These are phyloP conservation scores for Argya squamiceps DNA, from an alignment of 2,797 vertebrate genomes.

Conservation along the genomic window DNA sequence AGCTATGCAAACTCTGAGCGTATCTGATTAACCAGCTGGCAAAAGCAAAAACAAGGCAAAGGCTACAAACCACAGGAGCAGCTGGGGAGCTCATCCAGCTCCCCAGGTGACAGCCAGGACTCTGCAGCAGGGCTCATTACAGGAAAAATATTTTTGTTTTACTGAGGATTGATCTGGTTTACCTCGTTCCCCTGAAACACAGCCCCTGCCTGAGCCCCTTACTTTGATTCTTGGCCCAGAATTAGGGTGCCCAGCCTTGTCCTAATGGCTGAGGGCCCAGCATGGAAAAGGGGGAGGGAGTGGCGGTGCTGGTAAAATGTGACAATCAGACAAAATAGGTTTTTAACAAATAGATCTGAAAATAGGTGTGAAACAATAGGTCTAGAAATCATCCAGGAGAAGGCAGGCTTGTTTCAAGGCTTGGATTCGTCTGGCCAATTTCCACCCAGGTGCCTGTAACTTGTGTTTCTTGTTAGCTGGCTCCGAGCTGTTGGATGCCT, in stretches of 20 bases:
- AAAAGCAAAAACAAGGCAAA: neutral
- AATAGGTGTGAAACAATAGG: neutral
- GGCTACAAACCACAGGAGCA: neutral
- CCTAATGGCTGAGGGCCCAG: neutral
- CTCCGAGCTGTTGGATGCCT: neutral
- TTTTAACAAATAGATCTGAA: neutral
- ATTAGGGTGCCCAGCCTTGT: neutral
- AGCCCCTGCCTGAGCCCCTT: neutral
- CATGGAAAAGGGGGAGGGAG: rapidly evolving
- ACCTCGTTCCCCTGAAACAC: neutral
- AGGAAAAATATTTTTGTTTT: neutral
- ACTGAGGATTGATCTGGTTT: neutral
- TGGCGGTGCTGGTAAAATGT: neutral
- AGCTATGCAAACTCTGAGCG: neutral
- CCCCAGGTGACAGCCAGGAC: neutral
- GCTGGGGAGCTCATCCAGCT: neutral
- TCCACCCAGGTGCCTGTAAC: neutral
- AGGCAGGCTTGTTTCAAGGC: neutral
- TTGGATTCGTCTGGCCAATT: neutral
- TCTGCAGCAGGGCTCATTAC: neutral
- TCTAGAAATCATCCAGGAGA: neutral
- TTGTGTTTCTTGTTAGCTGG: conserved; percentile 28
- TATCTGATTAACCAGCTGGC: neutral
- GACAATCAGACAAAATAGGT: neutral
- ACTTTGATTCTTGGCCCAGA: neutral